phyloP scores from a whole-genome alignment of 2,797 vertebrate genomes.

The Heterohyrax brucei region DNA sequence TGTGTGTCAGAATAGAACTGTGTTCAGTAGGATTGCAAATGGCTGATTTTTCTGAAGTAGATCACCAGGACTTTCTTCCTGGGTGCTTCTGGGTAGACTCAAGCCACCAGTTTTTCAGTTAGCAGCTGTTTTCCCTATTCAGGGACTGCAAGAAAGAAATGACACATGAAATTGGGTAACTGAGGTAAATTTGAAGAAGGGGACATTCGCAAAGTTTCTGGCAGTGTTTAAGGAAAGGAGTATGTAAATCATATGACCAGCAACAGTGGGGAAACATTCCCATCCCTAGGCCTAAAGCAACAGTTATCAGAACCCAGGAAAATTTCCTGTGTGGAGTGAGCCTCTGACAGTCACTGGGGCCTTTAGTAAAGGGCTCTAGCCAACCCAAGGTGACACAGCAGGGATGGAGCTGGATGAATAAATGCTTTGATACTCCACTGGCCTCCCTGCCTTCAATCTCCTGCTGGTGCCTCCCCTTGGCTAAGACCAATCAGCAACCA shows the following conservation, averaged over 20 bases:
- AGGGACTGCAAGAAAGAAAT: not conserved
- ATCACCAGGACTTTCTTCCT: not conserved
- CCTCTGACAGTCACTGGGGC: not conserved
- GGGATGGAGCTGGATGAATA: accelerated
- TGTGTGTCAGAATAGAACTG: not conserved
- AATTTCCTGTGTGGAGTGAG: not conserved
- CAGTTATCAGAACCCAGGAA: not conserved
- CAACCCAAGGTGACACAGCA: not conserved
- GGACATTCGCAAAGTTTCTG: not conserved
- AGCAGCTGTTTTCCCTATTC: not conserved
- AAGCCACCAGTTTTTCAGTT: not conserved
- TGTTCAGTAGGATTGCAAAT: not conserved
- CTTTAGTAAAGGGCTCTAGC: not conserved
- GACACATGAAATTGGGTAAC: not conserved
- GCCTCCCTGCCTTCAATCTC: not conserved
- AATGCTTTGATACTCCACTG: not conserved
- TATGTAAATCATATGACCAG: not conserved
- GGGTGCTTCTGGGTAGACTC: not conserved
- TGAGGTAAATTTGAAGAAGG: slow-evolving; percentile 55
- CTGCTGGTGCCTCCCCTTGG: not conserved
- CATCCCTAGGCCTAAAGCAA: not conserved
- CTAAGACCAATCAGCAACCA: not conserved
- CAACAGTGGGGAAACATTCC: not conserved
- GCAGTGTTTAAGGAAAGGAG: not conserved
- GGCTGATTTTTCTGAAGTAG: not conserved